Base-by-base conservation (phyloP, 2,113 vertebrate genomes). In the Passer montanus region DNA sequence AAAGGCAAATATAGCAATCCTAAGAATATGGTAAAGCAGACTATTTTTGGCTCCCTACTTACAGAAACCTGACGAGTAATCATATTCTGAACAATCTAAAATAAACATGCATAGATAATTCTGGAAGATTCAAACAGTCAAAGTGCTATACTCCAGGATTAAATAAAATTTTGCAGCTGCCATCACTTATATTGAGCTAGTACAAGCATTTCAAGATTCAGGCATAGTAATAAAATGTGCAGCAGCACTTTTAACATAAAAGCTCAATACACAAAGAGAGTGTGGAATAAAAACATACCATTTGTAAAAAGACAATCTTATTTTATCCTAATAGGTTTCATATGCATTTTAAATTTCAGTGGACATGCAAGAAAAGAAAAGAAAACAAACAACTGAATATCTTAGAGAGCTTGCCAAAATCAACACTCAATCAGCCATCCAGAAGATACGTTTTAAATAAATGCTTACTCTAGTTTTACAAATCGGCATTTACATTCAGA, bases 151-250 rank as follows among this genome's bases (percentile, higher is more conserved):
- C 35, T 78, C 68, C 21, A 85, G 39, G 47, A 78, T 84, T 92
- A 86, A 91, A 95, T 72, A 64, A 85, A 87, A 95, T 77, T 90
- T 52, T 93, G 58, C 86, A 96, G 78, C 84, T 93, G 76, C 75
- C 56, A 47, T 91, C 86, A 69, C 53, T 95, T 92, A 58, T 6
- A 79, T 6, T 47, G 62, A 89, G 67, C 26, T 62, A 90, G 37
- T 60, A 84, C 6, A 69, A 84, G 77, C 46, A 84, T 92, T 92
- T 93, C 41, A 91, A 94, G 72, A 91, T 62, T 43, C 56, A 85
- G 23, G 58, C 41, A 75, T 7, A 90, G 53, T 94, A 95, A 94
- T 73, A 19, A 91, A 89, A 95, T 23, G 30, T 60, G 73, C 53
- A 89, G 63, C 75, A 72, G 72, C 55, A 87, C 28, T 84, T 27